Evolutionary conservation across 2,888 invertebrate genomes (phyloP).

Genomic region (Drosophila lutescens): DNA sequence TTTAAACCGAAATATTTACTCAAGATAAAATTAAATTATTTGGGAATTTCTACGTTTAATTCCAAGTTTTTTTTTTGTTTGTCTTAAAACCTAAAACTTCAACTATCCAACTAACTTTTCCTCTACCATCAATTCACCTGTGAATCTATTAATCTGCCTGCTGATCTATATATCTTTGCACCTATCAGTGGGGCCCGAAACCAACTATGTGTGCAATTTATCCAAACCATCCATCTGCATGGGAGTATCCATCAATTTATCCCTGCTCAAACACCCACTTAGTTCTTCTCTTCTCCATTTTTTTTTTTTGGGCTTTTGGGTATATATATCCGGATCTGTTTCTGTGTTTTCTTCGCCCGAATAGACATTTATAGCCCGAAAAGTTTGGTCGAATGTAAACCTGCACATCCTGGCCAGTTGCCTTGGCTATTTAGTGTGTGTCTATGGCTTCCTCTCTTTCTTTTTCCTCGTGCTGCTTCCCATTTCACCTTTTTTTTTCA

Average conservation of each 20-base stretch:
- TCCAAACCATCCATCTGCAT: slow-evolving; percentile 27
- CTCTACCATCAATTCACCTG: not conserved
- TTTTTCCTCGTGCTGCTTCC: not conserved
- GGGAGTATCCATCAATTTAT: slow-evolving; percentile 18
- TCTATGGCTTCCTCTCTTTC: slow-evolving; percentile 24
- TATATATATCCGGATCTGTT: slow-evolving; percentile 21
- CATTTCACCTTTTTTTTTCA: slow-evolving; percentile 8
- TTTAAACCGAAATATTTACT: too few species aligned
- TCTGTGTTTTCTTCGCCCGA: slow-evolving; percentile 53
- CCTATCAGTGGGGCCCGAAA: not conserved
- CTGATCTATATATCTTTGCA: slow-evolving; percentile 14
- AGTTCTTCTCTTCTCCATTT: not conserved
- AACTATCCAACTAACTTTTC: not conserved
- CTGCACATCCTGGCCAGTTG: slow-evolving; percentile 53
- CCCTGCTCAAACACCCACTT: slow-evolving; percentile 10
- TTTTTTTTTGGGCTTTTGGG: not conserved
- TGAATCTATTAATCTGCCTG: slow-evolving; percentile 13
- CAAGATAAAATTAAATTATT: too few species aligned
- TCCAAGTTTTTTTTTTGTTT: too few species aligned
- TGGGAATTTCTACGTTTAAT: too few species aligned
- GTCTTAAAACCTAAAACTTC: not conserved
- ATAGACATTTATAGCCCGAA: slow-evolving; percentile 74
- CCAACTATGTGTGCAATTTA: slow-evolving; percentile 17
- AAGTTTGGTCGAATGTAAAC: slow-evolving; percentile 61
- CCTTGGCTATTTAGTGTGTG: slow-evolving; percentile 70